Conservation (phyloP, 2,113 vertebrate species). For the Scophthalmus maximus region DNA sequence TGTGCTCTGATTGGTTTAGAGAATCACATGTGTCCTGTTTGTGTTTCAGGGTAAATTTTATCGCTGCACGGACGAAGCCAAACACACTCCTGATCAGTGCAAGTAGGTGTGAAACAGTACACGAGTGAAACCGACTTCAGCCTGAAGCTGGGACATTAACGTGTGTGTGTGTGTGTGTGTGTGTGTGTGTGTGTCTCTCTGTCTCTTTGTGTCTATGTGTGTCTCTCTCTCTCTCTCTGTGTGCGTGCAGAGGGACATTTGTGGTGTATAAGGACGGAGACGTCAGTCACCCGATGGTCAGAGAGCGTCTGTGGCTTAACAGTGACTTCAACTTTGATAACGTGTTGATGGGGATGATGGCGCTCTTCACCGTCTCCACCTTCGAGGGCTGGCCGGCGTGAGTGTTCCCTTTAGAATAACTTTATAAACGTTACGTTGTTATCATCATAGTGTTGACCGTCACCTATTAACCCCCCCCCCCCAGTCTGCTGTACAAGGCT, state of each 20-base stretch:
- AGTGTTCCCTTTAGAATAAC: constrained; percentile 49
- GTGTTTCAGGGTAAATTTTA: constrained; percentile 90
- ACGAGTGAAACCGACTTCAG: background rate
- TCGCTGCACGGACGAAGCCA: constrained; percentile 94
- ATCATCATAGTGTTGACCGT: background rate
- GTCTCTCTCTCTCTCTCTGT: background rate
- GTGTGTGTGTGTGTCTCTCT: constrained; percentile 13
- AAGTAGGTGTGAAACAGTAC: constrained; percentile 80
- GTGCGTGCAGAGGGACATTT: constrained; percentile 86
- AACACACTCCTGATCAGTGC: constrained; percentile 91
- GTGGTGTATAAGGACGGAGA: constrained; percentile 94
- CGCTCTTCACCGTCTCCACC: constrained; percentile 95
- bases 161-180: constrained; percentile 5
- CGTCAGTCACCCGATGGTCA: constrained; percentile 89
- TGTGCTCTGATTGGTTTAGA: background rate
- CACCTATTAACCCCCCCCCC: background rate
- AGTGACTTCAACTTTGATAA: constrained; percentile 97
- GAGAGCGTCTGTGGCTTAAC: constrained; percentile 91
- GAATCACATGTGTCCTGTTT: background rate
- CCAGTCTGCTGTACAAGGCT: constrained; percentile 91
- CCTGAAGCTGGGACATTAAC: background rate
- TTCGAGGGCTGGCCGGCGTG: constrained; percentile 96
- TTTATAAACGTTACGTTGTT: background rate
- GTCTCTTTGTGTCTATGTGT: background rate
- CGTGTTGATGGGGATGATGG: constrained; percentile 95